Evolutionary conservation across 2,113 vertebrate genomes (phyloP).

Genomic region (Meleagris gallopavo): DNA sequence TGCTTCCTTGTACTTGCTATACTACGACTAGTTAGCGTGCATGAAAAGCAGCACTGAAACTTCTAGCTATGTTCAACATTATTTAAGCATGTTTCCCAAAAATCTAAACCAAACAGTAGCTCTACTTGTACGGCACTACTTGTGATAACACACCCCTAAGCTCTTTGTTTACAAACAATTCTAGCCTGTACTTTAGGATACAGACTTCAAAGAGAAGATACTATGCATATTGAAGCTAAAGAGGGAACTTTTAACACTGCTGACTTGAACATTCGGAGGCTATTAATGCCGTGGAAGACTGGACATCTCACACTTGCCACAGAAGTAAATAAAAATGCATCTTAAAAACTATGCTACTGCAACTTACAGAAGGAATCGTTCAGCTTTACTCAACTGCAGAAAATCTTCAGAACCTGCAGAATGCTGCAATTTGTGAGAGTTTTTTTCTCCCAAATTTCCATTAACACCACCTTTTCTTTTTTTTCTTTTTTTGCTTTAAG

Average conservation of each 20-base stretch:
- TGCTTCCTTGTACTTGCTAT: not conserved
- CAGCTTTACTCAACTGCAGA: not conserved
- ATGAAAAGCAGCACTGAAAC: not conserved
- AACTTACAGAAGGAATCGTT: not conserved
- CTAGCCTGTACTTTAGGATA: not conserved
- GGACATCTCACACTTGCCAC: not conserved
- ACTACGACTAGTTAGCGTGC: not conserved
- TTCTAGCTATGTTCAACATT: not conserved
- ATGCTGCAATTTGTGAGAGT: not conserved
- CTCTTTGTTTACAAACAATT: not conserved
- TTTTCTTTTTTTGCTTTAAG: not conserved
- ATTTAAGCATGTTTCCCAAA: not conserved
- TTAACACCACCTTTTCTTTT: not conserved
- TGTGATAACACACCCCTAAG: not conserved
- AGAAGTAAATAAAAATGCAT: not conserved
- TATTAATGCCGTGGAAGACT: not conserved
- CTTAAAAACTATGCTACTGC: not conserved
- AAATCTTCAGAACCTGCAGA: not conserved
- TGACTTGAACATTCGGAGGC: not conserved
- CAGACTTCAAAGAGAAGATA: not conserved
- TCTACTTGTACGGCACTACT: not conserved
- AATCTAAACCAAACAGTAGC: not conserved
- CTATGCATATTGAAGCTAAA: not conserved
- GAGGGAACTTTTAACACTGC: not conserved
- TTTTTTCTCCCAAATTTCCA: not conserved